phyloP scores from a whole-genome alignment of 2,888 invertebrate genomes.

The Amaurobius ferox region DNA sequence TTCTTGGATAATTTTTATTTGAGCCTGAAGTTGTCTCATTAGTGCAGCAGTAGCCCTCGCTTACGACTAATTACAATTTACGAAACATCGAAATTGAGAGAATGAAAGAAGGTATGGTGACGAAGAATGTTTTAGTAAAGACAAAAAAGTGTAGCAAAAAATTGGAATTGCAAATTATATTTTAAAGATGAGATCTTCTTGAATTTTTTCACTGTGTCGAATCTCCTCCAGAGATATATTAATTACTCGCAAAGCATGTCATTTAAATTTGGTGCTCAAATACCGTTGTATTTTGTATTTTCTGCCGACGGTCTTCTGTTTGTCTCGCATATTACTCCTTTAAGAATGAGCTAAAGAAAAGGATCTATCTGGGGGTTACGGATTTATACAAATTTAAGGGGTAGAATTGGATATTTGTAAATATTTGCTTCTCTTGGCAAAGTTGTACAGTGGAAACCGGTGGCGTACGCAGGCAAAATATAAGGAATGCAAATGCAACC shows the following conservation, averaged over 20 bases:
- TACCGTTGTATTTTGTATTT: background rate
- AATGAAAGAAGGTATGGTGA: background rate
- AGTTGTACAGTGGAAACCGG: too few species aligned
- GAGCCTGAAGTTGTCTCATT: background rate
- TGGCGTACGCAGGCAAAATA: too few species aligned
- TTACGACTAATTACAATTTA: background rate
- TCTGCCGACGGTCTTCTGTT: background rate
- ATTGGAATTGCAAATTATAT: background rate
- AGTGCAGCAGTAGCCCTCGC: background rate
- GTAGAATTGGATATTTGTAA: too few species aligned
- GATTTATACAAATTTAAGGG: too few species aligned
- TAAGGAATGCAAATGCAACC: too few species aligned
- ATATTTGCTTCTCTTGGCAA: too few species aligned
- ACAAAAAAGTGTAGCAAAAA: background rate
- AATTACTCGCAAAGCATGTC: background rate
- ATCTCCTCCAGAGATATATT: background rate
- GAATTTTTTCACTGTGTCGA: background rate
- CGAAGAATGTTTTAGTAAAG: background rate
- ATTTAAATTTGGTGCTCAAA: background rate
- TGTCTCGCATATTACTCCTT: background rate
- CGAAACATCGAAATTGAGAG: background rate
- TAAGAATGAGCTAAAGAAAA: background rate
- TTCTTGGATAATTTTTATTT: background rate
- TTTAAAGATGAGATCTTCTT: background rate
- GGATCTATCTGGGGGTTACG: too few species aligned